Evolutionary conservation across 2,113 vertebrate species (phyloP).

Genomic region (Festucalex cinctus): DNA sequence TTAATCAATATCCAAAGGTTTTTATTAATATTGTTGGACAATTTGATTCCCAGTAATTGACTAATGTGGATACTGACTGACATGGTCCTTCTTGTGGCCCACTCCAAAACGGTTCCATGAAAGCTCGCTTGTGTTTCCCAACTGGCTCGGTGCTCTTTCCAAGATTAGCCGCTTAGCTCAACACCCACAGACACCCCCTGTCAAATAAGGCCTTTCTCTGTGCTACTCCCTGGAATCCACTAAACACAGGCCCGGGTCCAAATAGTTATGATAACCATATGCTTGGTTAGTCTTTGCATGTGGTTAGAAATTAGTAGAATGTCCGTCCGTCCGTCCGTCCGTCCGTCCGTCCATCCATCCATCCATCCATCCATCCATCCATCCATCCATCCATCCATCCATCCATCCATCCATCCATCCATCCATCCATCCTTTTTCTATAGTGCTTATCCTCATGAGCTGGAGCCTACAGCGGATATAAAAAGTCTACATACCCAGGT

Average conservation of each 20-base stretch:
- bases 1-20: not conserved
- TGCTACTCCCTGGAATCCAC: constrained; percentile 59
- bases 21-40: not conserved
- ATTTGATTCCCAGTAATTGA: constrained; percentile 27
- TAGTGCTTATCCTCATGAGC: too few species aligned
- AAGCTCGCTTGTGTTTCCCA: constrained; percentile 75
- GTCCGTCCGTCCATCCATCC: too few species aligned
- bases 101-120: constrained; percentile 69
- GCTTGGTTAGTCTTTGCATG: constrained; percentile 27
- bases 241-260: constrained; percentile 51
- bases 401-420: not conserved
- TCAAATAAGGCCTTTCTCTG: constrained; percentile 76
- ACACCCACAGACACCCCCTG: constrained; percentile 67
- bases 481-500: not conserved
- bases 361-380: too few species aligned
- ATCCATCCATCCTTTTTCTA: too few species aligned
- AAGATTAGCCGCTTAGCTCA: constrained; percentile 76
- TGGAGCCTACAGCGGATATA: not conserved
- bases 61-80: constrained; percentile 38
- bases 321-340: too few species aligned
- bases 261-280: constrained; percentile 67
- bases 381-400: too few species aligned
- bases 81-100: constrained; percentile 60
- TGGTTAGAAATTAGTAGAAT: too few species aligned
- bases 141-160: constrained; percentile 74